These are phyloP conservation scores for Dinomys branickii DNA, from an alignment of 2,113 vertebrate genomes.

Conservation along the genomic window DNA sequence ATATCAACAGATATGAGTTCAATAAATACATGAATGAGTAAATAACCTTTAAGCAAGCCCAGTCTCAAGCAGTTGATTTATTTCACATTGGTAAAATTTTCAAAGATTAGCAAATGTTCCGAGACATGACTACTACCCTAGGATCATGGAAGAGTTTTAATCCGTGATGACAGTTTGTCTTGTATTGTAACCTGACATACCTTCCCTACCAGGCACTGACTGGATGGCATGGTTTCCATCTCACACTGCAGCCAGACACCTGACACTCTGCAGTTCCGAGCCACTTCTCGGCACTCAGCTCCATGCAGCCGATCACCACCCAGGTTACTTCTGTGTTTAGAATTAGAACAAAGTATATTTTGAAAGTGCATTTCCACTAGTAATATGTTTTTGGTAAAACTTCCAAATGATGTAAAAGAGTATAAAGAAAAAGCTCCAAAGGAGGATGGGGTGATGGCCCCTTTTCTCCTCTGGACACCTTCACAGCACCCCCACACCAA, in stretches of 20 bases:
- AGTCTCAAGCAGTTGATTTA: constrained; percentile 29
- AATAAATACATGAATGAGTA: not conserved
- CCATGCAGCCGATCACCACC: not conserved
- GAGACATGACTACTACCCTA: constrained; percentile 25
- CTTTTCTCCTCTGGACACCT: not conserved
- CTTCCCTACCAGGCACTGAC: not conserved
- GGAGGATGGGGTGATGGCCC: fast-evolving
- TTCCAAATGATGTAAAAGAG: not conserved
- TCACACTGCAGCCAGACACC: not conserved
- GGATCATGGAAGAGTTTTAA: constrained; percentile 47
- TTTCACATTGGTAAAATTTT: constrained; percentile 43
- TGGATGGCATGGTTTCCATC: not conserved
- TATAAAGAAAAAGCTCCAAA: not conserved
- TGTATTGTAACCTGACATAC: not conserved
- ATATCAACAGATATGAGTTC: not conserved
- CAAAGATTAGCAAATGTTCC: constrained; percentile 59
- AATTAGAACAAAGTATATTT: not conserved
- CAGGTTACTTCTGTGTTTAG: not conserved
- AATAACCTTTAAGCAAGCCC: not conserved
- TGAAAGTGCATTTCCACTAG: constrained; percentile 5
- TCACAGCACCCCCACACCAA: not conserved
- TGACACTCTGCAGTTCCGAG: not conserved
- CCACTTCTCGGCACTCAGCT: not conserved
- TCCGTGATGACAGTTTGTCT: constrained; percentile 42
- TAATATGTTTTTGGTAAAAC: not conserved